Evolutionary conservation across 2,888 invertebrate genomes (phyloP), one percentile per base, ranked within the genome.

Genomic region (Amiota mariae): DNA sequence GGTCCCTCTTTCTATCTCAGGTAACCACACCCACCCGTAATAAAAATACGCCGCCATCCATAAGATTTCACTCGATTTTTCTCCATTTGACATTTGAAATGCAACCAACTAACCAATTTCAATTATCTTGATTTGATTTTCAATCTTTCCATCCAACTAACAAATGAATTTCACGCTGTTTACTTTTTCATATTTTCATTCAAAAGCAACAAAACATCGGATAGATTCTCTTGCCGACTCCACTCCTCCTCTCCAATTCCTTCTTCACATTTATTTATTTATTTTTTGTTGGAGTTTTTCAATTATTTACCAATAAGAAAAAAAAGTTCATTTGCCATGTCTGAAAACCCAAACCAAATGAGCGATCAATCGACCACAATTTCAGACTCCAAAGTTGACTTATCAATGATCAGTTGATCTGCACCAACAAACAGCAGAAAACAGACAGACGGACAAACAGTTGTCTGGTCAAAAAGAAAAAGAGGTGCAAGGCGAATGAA

Each of bases 111-210:
- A 36, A 36, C 36, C 20, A 54, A 36, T 18, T 54, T 24, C 67
- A 66, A 66, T 66, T 66, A 66, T 49, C 66, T 48, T 48, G 66
- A 66, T 66, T 66, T 66, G 66, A 66, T 66, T 66, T 59, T 49
- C 48, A 66, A 48, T 36, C 36, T 36, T 59, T 15, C 59, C 18
- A 18, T 18, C 8, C 59, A 63, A 18, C 48, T n/a, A 18, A 24
- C 51, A 51, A 68, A 68, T 68, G 54, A 68, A 51, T 68, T 68
- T 68, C 24, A 68, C 67, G 51, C 67, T 51, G 67, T 68, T 66
- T 66, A 48, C 66, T 36, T 51, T 51, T 12, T 36, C 12, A 6
- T 36, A 36, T 36, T 36, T 36, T 36, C 4, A 6, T 36, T 6
- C 36, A 36, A 6, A 24, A 24, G 24, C 24, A 36, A 2, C 6